These are phyloP conservation scores for Haemorhous mexicanus DNA, from an alignment of 2,113 vertebrate genomes.

Conservation along the genomic window DNA sequence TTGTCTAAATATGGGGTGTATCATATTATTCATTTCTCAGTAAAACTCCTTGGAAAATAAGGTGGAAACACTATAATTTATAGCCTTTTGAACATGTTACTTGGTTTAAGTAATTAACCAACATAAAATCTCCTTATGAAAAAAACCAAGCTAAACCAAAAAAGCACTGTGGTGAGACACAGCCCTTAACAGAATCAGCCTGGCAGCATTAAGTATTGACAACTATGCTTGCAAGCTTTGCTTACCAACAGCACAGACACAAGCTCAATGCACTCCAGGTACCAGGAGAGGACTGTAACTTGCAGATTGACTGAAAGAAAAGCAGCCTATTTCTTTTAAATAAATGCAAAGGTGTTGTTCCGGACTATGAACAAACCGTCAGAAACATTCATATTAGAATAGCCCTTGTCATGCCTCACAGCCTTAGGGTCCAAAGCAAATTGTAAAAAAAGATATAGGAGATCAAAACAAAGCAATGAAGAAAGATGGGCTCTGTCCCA, in stretches of 20 bases:
- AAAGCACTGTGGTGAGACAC: neutral
- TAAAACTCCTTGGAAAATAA: neutral
- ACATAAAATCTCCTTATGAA: neutral
- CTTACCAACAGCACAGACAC: neutral
- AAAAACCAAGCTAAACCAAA: neutral
- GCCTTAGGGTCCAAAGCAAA: neutral
- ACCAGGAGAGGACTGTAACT: neutral
- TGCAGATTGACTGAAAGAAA: neutral
- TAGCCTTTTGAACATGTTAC: neutral
- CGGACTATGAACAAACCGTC: neutral
- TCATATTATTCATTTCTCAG: neutral
- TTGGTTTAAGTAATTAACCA: neutral
- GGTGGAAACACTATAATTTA: neutral
- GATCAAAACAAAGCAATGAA: neutral
- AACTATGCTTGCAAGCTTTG: neutral
- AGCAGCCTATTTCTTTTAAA: neutral
- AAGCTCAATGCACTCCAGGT: neutral
- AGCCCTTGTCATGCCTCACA: neutral
- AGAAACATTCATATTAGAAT: neutral
- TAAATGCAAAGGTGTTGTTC: neutral
- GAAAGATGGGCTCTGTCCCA: neutral
- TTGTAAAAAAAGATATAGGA: neutral
- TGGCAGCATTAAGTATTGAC: neutral
- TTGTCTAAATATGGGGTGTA: neutral
- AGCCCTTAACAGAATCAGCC: neutral